Evolutionary conservation across 2,797 vertebrate genomes (phyloP).

Genomic region (Macropodus opercularis): DNA sequence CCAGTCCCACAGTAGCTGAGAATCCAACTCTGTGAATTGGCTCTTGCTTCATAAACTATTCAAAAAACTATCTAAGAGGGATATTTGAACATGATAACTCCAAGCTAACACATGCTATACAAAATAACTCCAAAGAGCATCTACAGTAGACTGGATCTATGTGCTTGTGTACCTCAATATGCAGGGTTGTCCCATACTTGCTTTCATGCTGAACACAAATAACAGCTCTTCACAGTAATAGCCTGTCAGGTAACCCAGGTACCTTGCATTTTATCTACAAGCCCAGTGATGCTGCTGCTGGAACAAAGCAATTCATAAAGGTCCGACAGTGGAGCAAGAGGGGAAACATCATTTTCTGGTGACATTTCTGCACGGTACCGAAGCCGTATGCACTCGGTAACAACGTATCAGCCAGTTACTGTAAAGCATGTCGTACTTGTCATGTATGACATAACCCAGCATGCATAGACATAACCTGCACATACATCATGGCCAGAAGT

Average conservation of each 20-base stretch:
- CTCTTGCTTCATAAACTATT: not conserved
- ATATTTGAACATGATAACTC: constrained; percentile 60
- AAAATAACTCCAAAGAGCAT: constrained; percentile 35
- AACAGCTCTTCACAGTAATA: constrained; percentile 52
- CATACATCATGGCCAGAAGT: not conserved
- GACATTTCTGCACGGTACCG: constrained; percentile 1
- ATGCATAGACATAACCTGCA: not conserved
- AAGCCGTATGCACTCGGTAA: constrained; percentile 9
- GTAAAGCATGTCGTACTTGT: constrained; percentile 27
- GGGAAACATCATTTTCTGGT: constrained; percentile 31
- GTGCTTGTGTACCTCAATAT: constrained; percentile 26
- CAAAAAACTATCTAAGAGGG: constrained; percentile 46
- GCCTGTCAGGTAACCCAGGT: constrained; percentile 56
- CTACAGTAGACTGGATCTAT: constrained; percentile 4
- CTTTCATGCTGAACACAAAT: constrained; percentile 55
- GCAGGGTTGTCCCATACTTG: constrained; percentile 37
- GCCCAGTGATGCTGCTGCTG: constrained; percentile 31
- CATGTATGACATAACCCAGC: constrained; percentile 12
- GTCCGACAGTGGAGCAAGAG: constrained; percentile 31
- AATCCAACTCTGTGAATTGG: constrained; percentile 25
- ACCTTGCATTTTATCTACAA: constrained; percentile 54
- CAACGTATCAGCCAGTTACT: constrained; percentile 32
- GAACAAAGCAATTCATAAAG: constrained; percentile 47
- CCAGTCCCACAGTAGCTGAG: constrained; percentile 35
- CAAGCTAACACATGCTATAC: constrained; percentile 10